These are phyloP conservation scores for Cromileptes altivelis DNA, from an alignment of 2,113 vertebrate genomes.

Conservation along the genomic window DNA sequence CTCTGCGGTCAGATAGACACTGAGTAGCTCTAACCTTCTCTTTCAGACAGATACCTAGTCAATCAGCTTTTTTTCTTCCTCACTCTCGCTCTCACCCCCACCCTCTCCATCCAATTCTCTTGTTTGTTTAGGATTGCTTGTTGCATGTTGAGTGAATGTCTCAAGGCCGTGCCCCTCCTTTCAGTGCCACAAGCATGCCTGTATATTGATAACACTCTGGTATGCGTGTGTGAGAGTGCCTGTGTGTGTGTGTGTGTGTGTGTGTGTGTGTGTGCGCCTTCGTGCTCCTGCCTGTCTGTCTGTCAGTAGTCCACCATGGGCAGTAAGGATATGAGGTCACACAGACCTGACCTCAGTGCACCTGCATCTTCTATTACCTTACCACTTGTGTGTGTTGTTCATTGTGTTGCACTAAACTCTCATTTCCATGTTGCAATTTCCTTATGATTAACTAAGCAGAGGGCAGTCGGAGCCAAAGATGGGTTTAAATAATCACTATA, in stretches of 20 bases:
- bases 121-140: conserved; percentile 74
- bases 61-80: conserved; percentile 49
- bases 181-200: conserved; percentile 64
- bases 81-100: conserved; percentile 28
- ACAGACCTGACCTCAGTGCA: conserved; percentile 73
- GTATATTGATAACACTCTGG: conserved; percentile 69
- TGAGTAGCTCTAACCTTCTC: conserved; percentile 51
- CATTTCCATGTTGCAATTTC: conserved; percentile 13
- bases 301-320: conserved; percentile 70
- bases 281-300: conserved; percentile 47
- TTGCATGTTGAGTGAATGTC: conserved; percentile 76
- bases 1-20: conserved; percentile 43
- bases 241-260: conserved; percentile 15
- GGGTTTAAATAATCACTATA: neutral
- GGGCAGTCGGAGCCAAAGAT: neutral
- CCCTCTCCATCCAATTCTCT: conserved; percentile 54
- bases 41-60: conserved; percentile 57
- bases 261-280: conserved; percentile 19
- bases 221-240: conserved; percentile 39
- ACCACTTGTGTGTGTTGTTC: conserved; percentile 51
- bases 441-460: conserved; percentile 9
- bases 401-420: conserved; percentile 56
- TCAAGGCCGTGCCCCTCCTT: conserved; percentile 55
- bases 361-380: conserved; percentile 73
- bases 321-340: conserved; percentile 77